phyloP scores from a whole-genome alignment of 2,797 vertebrate genomes.

The Paedocypris micromegethes region DNA sequence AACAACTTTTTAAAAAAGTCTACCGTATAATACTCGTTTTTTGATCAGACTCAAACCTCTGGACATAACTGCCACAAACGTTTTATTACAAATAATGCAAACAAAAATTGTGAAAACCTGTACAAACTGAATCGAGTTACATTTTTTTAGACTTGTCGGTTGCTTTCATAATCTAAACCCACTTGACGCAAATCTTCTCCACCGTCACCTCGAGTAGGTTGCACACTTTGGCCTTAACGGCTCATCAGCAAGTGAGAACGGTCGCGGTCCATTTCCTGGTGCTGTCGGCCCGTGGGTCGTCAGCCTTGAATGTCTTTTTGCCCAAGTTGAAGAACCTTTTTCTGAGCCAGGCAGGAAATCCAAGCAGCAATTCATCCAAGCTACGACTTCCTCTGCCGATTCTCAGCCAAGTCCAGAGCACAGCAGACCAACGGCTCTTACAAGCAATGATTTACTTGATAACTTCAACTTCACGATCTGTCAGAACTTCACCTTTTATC shows the following conservation, averaged over 20 bases:
- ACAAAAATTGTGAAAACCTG: no score
- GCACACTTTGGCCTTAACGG: neutral
- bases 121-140: neutral
- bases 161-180: neutral
- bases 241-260: constrained; percentile 11
- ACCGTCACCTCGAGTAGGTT: constrained; percentile 14
- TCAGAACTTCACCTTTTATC: neutral
- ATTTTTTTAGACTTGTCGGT: neutral
- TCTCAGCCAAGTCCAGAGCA: constrained; percentile 28
- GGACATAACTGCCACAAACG: no score
- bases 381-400: constrained; percentile 37
- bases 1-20: no score
- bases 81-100: no score
- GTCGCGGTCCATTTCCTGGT: neutral
- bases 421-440: neutral
- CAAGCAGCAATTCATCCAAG: constrained; percentile 35
- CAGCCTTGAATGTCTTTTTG: constrained; percentile 5
- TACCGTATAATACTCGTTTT: no score
- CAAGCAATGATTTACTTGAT: no score
- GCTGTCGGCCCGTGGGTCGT: constrained; percentile 1
- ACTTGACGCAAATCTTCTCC: no score
- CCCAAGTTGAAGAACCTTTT: constrained; percentile 18
- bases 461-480: no score
- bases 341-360: constrained; percentile 38
- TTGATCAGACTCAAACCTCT: no score